These are phyloP conservation scores for Petrocephalus zakoni DNA, from an alignment of 2,113 vertebrate species.

Conservation along the genomic window DNA sequence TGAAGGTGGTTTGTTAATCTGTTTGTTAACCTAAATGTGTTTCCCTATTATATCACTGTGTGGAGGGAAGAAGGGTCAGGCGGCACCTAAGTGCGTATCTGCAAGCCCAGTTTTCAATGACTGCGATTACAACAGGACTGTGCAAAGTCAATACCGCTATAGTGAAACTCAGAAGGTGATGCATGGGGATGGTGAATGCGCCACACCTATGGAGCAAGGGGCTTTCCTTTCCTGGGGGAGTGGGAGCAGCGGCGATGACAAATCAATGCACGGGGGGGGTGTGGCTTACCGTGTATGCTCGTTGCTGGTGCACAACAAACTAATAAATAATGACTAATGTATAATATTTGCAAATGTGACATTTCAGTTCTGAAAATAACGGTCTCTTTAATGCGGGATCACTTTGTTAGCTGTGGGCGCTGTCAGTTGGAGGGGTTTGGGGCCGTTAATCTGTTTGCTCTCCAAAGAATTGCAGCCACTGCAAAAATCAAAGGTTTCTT, in stretches of 20 bases:
- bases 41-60: too few relatives aligned
- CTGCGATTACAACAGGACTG: slow-evolving; percentile 9
- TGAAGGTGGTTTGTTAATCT: background rate
- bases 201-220: slow-evolving; percentile 21
- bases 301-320: slow-evolving; percentile 40
- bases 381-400: slow-evolving; percentile 28
- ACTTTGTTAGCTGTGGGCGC: slow-evolving; percentile 5
- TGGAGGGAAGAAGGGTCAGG: background rate
- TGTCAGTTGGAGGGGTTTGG: slow-evolving; percentile 4
- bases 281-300: slow-evolving; percentile 35
- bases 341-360: slow-evolving; percentile 39
- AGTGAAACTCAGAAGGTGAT: slow-evolving; percentile 14
- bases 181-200: slow-evolving; percentile 35
- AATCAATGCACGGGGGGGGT: slow-evolving; percentile 41
- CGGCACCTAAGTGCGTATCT: background rate
- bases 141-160: slow-evolving; percentile 16
- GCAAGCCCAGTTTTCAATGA: slow-evolving; percentile 6
- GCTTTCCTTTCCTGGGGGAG: slow-evolving; percentile 37
- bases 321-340: slow-evolving; percentile 42
- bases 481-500: background rate
- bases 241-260: slow-evolving; percentile 40
- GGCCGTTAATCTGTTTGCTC: background rate
- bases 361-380: slow-evolving; percentile 40
- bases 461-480: background rate
- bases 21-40: background rate